phyloP scores from a whole-genome alignment of 2,113 vertebrate species.

The Coptodon rendalli region DNA sequence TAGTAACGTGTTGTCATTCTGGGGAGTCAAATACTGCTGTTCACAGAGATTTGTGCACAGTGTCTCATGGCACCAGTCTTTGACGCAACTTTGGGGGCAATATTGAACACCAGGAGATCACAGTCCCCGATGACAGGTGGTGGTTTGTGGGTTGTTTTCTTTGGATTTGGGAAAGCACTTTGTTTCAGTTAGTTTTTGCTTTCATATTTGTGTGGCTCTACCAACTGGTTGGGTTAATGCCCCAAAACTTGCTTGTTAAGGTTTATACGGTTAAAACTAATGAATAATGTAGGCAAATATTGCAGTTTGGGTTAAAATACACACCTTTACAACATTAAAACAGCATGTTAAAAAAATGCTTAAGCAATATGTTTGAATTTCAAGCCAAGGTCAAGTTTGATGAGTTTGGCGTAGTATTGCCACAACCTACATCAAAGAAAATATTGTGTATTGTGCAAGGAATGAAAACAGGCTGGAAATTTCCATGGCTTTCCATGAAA shows the following conservation, averaged over 20 bases:
- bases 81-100: not conserved
- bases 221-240: not conserved
- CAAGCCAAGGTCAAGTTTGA: not conserved
- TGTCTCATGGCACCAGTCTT: not conserved
- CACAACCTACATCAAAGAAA: not conserved
- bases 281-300: not conserved
- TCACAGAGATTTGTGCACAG: not conserved
- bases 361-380: not conserved
- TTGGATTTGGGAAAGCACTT: not conserved
- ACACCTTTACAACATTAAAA: not conserved
- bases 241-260: not conserved
- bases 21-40: not conserved
- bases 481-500: fast-evolving
- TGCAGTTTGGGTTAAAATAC: not conserved
- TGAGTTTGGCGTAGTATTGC: not conserved
- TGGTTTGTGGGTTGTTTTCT: not conserved
- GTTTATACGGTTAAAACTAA: not conserved
- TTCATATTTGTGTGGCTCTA: not conserved
- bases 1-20: fast-evolving
- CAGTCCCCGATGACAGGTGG: fast-evolving
- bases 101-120: not conserved
- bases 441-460: not conserved
- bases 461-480: not conserved
- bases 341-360: not conserved
- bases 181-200: not conserved